Evolutionary conservation across 53 echinoderm and acorn worm species (phyloP), one percentile per base, ranked within the genome.

Genomic region (Zoroaster sp.): DNA sequence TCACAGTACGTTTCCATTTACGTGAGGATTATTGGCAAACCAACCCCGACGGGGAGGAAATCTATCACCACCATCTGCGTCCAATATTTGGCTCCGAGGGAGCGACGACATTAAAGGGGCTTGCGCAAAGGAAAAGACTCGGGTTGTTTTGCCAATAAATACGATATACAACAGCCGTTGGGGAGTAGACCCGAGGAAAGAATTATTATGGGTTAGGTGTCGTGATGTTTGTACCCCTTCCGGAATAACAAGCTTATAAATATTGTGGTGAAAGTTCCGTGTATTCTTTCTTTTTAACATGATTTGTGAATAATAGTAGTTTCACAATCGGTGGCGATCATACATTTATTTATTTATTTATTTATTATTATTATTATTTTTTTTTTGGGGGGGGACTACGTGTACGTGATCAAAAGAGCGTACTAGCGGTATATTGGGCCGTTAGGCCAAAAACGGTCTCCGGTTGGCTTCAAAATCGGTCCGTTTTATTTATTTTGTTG

Each of bases 21-120:
- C 82, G 67, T 17, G 67, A 66, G 68, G 68, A 82, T 82, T 82
- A 82, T 82, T 82, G 82, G 82, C 82, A 44, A 66, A 41, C 82
- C 43, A 82, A 82, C 82, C 82, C 82, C 66, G 68, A 34, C 82
- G 82, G 82, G 80, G 40, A 82, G 68, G 68, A 82, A 82, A 82
- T 82, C 82, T 66, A 82, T 82, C 67, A 43, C 31, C 82, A 39
- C 82, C 82, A 82, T 82, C 82, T 82, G 82, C 82, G 82, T 68
- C 82, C 82, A 82, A 82, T 82, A 82, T 82, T 82, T 66, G 82
- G 30, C 82, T 68, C 10, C 17, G 68, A 44, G 30, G 44, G 67
- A n/a, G 68, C 39, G 33, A 6, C 82, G 43, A 33, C 40, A 12
- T 63, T 78, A 78, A 78, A 78, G 78, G 78, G 78, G 34, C 59